Evolutionary conservation across 2,797 vertebrate genomes (phyloP), one percentile per base, ranked within the genome.

Genomic region (Hemitrygon akajei): DNA sequence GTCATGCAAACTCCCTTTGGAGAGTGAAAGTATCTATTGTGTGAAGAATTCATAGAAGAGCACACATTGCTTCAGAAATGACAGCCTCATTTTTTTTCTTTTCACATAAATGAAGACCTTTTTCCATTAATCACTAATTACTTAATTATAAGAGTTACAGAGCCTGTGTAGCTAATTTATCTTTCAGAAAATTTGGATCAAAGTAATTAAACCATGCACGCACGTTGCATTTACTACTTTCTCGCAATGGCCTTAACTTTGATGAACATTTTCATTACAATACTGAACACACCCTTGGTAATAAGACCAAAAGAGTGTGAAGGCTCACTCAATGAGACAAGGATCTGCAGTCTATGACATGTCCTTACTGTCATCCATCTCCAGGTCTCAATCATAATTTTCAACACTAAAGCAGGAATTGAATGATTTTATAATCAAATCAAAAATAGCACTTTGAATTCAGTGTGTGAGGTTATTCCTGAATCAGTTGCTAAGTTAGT

Each of bases 121-220:
- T 47, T 76, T 93, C 91, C 71, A 93, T 93, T 93, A 92, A 93
- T 93, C 91, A 93, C 91, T 93, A 75, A 93, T 56, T 75, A 93
- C 40, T 93, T 71, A 93, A 93, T 93, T 93, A 93, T 73, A 93
- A 93, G 34, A 76, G 69, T 93, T 56, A 76, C 71, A 56, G 91
- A 75, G 27, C 30, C 69, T 75, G 71, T n/a, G 34, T 56, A 37
- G 27, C 71, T 76, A 93, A 93, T 75, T 75, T 40, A 75, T 93
- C 40, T 56, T 93, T 93, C 25, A 18, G 91, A 76, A 93, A 76
- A 93, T 75, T 76, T 93, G 71, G 91, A 93, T 93, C 69, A 76
- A 30, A 47, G 73, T 73, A 93, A 93, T 93, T 73, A 47, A 75
- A 56, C 40, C 37, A 92, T 73, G 6, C 40, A 92, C 10, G 37